Conservation (phyloP, 37 sponge, comb jelly and placozoan genomes). For the Tethya wilhelma region DNA sequence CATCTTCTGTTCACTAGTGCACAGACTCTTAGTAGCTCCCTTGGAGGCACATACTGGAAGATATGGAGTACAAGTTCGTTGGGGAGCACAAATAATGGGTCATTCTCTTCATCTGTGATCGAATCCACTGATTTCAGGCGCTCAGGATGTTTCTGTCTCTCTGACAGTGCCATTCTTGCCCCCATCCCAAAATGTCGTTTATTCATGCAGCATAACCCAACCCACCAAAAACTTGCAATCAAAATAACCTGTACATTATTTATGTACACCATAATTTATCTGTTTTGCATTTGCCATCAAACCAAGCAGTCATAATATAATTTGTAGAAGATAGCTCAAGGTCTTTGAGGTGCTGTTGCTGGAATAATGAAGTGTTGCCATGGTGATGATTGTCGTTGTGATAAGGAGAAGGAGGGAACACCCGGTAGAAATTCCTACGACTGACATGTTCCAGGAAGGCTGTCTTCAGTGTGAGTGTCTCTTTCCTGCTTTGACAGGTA, state of each 20-base stretch:
- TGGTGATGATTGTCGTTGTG: no score
- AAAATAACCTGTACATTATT: no score
- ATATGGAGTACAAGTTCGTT: slow-evolving; percentile 20
- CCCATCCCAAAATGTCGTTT: no score
- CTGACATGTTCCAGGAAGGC: slow-evolving; percentile 73
- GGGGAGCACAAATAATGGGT: slow-evolving; percentile 31
- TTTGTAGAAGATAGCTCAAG: no score
- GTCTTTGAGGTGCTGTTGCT: not conserved
- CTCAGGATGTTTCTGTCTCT: no score
- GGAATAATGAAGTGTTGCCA: no score
- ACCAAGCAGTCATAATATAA: slow-evolving; percentile 59
- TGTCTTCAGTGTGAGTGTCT: slow-evolving; percentile 37
- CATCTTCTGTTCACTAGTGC: slow-evolving; percentile 42
- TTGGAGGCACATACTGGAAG: slow-evolving; percentile 35
- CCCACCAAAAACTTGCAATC: no score
- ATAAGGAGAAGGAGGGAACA: no score
- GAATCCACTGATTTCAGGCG: no score
- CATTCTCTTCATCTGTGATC: no score
- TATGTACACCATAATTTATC: slow-evolving; percentile 57
- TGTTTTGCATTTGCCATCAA: slow-evolving; percentile 49
- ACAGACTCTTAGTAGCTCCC: slow-evolving; percentile 20
- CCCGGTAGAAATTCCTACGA: slow-evolving; percentile 56
- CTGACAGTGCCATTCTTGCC: no score
- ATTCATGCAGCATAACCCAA: no score
- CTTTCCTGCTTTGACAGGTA: slow-evolving; percentile 20